Base-by-base conservation (phyloP, 2,888 invertebrate genomes). In the Aspidiotus rigidus region DNA sequence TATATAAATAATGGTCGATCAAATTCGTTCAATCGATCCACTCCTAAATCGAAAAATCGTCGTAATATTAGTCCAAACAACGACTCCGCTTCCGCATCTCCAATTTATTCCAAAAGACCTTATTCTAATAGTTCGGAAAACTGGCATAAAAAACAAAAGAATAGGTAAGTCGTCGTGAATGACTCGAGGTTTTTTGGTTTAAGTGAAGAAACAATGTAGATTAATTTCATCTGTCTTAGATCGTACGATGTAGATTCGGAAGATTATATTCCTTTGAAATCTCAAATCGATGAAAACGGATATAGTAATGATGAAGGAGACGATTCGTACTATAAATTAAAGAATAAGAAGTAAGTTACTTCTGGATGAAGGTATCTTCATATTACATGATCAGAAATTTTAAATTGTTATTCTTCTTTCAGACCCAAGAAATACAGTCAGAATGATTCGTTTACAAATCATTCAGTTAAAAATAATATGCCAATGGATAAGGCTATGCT, bases 401-500 rank as follows among this genome's bases (percentile, higher is more conserved):
- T 39, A 39, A n/a, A 40, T 60, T 62, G 39, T 9, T 64, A 28
- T 28, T 28, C 28, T 64, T 55, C 28, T 39, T 64, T 15, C n/a
- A 67, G 67, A 53, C 8, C 53, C 6, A 67, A 67, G 15, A 67
- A 39, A 15, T 59, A 42, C 59, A 16, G 49, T 13, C 28, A 15
- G 39, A 62, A 62, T 41, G 16, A 28, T 28, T 28, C 28, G 5
- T 28, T 28, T 28, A 28, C 5, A 5, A 28, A 28, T 28, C 28
- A 28, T 28, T 28, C 28, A 5, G 28, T 28, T 5, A 28, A 28
- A 28, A 28, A 5, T 28, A 28, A 28, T 16, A 40, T 57, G 13
- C 49, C 49, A 0, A 39, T 57, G 62, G 73, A 73, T 64, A 71
- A 72, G 69, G 90, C 89, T 76, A 84, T 88, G 75, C 82, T 93